Percentiles rank a stretch among this genome's conserved stretches.
These are phyloP conservation scores for Calliphora vomitoria DNA, from an alignment of 2,888 invertebrate genomes.

Conservation along the genomic window DNA sequence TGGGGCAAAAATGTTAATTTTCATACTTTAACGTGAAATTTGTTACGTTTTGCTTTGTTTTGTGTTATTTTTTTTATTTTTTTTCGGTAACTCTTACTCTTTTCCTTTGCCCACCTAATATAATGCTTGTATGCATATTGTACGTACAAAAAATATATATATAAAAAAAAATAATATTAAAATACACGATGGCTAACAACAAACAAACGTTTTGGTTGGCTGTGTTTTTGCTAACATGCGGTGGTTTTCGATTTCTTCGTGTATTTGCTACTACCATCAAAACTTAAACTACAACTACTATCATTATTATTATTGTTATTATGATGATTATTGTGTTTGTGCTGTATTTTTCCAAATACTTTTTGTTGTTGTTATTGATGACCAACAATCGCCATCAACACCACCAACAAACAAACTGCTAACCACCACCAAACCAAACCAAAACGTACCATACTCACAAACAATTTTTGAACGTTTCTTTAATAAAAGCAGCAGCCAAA, in stretches of 20 bases:
- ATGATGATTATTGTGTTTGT: slow-evolving; percentile 39
- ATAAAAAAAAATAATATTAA: slow-evolving; percentile 27
- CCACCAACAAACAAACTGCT: slow-evolving; percentile 27
- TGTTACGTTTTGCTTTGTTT: slow-evolving; percentile 68
- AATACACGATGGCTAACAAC: slow-evolving; percentile 57
- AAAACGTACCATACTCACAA: background rate
- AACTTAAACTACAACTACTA: slow-evolving; percentile 38
- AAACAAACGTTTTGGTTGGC: slow-evolving; percentile 67
- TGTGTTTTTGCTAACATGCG: slow-evolving; percentile 67
- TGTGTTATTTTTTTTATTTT: background rate
- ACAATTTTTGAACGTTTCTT: background rate
- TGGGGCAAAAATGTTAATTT: slow-evolving; percentile 68
- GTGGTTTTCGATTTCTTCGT: slow-evolving; percentile 68
- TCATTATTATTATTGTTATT: slow-evolving; percentile 42
- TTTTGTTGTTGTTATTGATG: slow-evolving; percentile 43
- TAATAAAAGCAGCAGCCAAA: slow-evolving; percentile 76
- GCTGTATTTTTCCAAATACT: slow-evolving; percentile 42
- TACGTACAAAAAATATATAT: slow-evolving; percentile 15
- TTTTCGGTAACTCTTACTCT: slow-evolving; percentile 66
- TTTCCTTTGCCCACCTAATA: slow-evolving; percentile 37
- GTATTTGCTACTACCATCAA: slow-evolving; percentile 29
- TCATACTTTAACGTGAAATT: slow-evolving; percentile 69
- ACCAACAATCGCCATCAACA: slow-evolving; percentile 50
- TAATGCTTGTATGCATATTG: slow-evolving; percentile 50
- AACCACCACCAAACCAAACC: slow-evolving; percentile 38